Evolutionary conservation across 2,113 vertebrate species (phyloP), one percentile per base, ranked within the genome.

Genomic region (Tichodroma muraria): DNA sequence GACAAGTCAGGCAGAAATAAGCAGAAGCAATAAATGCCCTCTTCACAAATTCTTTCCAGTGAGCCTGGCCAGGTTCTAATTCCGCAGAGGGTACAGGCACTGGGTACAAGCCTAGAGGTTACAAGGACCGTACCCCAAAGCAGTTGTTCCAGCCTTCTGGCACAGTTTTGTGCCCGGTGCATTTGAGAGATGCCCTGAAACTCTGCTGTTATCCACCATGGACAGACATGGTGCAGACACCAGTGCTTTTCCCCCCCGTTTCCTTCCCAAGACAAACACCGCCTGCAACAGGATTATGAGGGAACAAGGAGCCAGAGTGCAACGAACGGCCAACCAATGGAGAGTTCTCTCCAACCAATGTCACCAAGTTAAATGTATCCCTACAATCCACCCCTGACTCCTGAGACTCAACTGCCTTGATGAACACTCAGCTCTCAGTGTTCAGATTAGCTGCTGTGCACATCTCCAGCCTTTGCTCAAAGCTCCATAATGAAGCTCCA

Each of bases 271-370:
- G 33, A 35, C 31, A 31, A 79, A 24, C 6, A 10, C 12, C 2
- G 3, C 42, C 53, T 76, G 27, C n/a, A n/a, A 31, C 6, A 25
- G 27, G 27, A 56, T 28, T 64, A 59, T 4, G 27, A 91, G 15
- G 17, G 59, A 89, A 71, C 31, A 44, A 52, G 28, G 24, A 59
- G 23, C 25, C 6, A 0, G 15, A 82, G 21, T 33, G 25, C 38
- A 83, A 56, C 0, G 1, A 59, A 54, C 0, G 2, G 40, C n/a
- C 61, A 68, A 11, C 11, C 2, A 1, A 22, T 4, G 3, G 33
- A 3, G 44, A 83, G 15, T 6, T 30, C 14, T n/a, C 33, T 91
- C 19, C 49, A 72, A 13, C 3, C 16, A 4, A 5, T 3, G 28
- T n/a, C 42, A 45, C 31, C 1, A 1, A 47, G 25, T 50, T 49